phyloP scores from a whole-genome alignment of 2,888 invertebrate genomes.

The Torymus auratus region DNA sequence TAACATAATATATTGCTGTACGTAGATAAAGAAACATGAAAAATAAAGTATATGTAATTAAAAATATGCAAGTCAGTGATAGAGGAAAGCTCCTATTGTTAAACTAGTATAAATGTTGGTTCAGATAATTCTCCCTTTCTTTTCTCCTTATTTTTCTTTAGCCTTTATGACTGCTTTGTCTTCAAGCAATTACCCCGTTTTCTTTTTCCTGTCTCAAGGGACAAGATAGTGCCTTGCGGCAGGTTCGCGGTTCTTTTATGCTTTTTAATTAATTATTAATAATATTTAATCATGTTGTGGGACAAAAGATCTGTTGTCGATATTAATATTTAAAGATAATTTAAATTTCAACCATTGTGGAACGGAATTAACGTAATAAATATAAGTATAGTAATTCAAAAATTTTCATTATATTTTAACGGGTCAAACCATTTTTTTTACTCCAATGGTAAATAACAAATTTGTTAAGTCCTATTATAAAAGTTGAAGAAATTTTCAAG shows the following conservation, averaged over 20 bases:
- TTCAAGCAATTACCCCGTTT: conserved; percentile 24
- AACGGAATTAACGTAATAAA: no score
- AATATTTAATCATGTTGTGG: background rate
- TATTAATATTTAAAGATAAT: no score
- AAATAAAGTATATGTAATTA: background rate
- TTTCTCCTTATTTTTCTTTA: conserved; percentile 15
- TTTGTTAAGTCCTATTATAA: no score
- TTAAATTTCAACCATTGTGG: no score
- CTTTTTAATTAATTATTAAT: conserved; percentile 3
- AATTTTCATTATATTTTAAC: background rate
- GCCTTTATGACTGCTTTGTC: conserved; percentile 27
- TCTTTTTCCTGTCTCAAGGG: conserved; percentile 18
- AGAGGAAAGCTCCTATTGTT: background rate
- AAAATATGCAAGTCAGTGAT: conserved; percentile 4
- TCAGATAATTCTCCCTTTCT: conserved; percentile 21
- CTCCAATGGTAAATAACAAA: background rate
- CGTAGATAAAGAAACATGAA: background rate
- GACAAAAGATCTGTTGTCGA: no score
- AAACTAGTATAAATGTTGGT: conserved; percentile 17
- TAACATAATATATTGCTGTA: background rate
- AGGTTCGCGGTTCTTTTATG: background rate
- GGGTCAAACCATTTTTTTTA: background rate
- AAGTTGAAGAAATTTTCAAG: no score
- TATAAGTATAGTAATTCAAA: background rate
- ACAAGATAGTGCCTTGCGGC: conserved; percentile 4